Conservation (phyloP, 2,888 invertebrate genomes). For the Mythimna lalbum region DNA sequence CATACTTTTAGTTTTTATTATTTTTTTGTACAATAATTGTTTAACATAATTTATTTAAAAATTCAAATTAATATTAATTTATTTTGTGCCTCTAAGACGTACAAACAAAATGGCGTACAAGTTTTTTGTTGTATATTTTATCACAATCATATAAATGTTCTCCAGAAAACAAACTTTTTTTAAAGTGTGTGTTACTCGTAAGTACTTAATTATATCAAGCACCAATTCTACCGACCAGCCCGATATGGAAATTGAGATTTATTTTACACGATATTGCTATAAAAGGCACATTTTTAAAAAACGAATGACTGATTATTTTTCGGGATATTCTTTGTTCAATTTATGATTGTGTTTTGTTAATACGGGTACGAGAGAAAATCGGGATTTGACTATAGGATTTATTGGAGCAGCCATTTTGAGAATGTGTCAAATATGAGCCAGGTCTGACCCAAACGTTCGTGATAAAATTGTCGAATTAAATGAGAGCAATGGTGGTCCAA, state of each 20-base stretch:
- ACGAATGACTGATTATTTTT: conserved; percentile 11
- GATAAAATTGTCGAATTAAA: neutral
- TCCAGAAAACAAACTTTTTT: too few relatives aligned
- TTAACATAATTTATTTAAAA: too few relatives aligned
- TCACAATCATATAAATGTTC: too few relatives aligned
- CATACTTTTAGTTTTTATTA: too few relatives aligned
- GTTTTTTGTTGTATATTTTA: too few relatives aligned
- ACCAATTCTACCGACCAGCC: neutral
- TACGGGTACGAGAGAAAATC: conserved; percentile 5
- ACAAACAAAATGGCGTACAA: too few relatives aligned
- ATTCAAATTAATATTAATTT: too few relatives aligned
- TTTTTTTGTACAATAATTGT: too few relatives aligned
- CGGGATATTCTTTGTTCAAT: conserved; percentile 8
- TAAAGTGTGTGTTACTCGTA: too few relatives aligned
- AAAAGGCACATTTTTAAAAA: conserved; percentile 17
- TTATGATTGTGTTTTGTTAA: conserved; percentile 5
- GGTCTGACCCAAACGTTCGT: neutral
- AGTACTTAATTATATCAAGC: too few relatives aligned
- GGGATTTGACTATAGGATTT: conserved; percentile 13
- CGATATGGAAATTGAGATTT: conserved; percentile 39
- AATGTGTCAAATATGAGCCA: conserved; percentile 23
- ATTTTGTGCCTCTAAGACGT: too few relatives aligned
- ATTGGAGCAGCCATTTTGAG: conserved; percentile 5
- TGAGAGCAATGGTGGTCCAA: neutral
- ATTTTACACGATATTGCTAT: conserved; percentile 37